A percentile compares a stretch with the other conserved stretches of the same genome.
phyloP scores from a whole-genome alignment of 2,797 vertebrate species.

The Leptatherina wallacei region DNA sequence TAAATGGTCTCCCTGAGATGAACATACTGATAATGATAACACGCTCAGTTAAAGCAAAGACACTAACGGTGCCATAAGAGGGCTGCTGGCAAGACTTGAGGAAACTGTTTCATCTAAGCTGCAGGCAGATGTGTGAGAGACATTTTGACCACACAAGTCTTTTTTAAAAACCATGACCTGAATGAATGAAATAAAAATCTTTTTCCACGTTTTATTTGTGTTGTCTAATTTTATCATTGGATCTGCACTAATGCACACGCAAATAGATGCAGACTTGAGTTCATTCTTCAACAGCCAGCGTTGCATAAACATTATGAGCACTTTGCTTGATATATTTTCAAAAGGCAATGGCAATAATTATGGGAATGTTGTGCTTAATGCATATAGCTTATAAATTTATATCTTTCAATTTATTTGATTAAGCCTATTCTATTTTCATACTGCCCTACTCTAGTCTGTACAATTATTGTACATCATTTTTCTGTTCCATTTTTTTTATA shows the following conservation, averaged over 20 bases:
- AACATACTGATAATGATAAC: conserved; percentile 63
- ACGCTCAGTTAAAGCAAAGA: conserved; percentile 58
- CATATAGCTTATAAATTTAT: no score
- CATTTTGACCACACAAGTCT: conserved; percentile 13
- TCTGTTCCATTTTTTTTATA: background rate
- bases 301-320: background rate
- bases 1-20: conserved; percentile 67
- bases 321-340: background rate
- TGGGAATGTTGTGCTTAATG: no score
- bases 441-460: no score
- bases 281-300: background rate
- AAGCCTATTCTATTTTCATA: no score
- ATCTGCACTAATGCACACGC: background rate
- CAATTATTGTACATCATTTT: no score
- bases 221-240: background rate
- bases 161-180: background rate
- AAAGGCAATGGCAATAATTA: no score
- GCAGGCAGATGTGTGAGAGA: conserved; percentile 16
- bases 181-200: background rate
- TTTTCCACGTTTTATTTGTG: background rate
- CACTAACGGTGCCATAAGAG: conserved; percentile 55
- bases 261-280: background rate
- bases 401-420: no score
- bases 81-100: conserved; percentile 52
- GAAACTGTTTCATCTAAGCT: conserved; percentile 24